Conservation (phyloP, 2,113 vertebrate genomes). For the Pipa parva region DNA sequence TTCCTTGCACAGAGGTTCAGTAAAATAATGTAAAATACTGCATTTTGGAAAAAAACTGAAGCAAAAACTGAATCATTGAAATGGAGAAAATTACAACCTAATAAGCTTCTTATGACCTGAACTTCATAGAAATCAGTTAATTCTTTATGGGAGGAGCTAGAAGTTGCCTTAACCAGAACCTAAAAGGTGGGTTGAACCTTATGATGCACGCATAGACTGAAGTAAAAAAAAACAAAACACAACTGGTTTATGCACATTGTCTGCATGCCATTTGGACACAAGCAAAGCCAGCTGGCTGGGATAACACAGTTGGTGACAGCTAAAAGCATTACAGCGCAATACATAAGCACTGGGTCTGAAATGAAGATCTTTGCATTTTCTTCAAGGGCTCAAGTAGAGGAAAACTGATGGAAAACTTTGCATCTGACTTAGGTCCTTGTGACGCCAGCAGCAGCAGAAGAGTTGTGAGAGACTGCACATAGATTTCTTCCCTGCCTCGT, state of each 20-base stretch:
- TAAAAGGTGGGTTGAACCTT: neutral
- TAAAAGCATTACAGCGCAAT: constrained; percentile 3
- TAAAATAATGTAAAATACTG: too few relatives aligned
- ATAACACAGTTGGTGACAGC: constrained; percentile 4
- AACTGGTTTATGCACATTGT: constrained; percentile 11
- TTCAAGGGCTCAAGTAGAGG: neutral
- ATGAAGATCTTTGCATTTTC: constrained; percentile 11
- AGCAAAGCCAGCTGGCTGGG: constrained; percentile 22
- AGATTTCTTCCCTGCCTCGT: neutral
- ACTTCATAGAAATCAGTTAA: neutral
- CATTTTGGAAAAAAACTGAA: too few relatives aligned
- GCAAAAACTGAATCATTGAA: too few relatives aligned
- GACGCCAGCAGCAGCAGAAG: constrained; percentile 4
- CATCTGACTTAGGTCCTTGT: neutral
- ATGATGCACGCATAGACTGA: neutral
- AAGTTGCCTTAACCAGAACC: neutral
- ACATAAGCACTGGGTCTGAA: neutral
- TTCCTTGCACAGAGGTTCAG: too few relatives aligned
- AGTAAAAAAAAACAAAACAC: neutral
- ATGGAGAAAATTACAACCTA: too few relatives aligned
- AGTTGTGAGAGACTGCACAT: neutral
- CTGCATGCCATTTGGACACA: constrained; percentile 6
- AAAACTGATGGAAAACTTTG: neutral
- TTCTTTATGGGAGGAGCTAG: neutral
- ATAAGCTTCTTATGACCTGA: too few relatives aligned